These are phyloP conservation scores for Decapterus maruadsi DNA, from an alignment of 2,797 vertebrate genomes.

Conservation along the genomic window DNA sequence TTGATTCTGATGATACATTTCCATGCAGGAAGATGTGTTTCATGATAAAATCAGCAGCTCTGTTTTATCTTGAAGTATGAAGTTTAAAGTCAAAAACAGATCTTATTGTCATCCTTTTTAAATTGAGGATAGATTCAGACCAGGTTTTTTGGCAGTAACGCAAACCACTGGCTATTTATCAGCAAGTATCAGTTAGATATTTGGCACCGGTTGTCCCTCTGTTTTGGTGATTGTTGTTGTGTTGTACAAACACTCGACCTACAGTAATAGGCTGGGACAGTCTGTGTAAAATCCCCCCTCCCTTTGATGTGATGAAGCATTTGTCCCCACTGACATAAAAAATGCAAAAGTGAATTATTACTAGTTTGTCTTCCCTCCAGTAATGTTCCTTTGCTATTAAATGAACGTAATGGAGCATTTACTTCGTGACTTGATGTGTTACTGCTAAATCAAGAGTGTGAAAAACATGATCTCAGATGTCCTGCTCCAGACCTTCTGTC, in stretches of 20 bases:
- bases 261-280: slow-evolving; percentile 14
- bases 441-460: slow-evolving; percentile 59
- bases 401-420: slow-evolving; percentile 36
- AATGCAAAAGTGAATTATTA: slow-evolving; percentile 34
- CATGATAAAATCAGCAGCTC: slow-evolving; percentile 19
- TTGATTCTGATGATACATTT: slow-evolving; percentile 1
- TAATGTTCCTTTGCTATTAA: slow-evolving; percentile 30
- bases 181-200: slow-evolving; percentile 52
- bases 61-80: background rate
- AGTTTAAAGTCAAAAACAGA: slow-evolving; percentile 21
- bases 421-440: slow-evolving; percentile 55
- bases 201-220: slow-evolving; percentile 50
- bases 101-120: slow-evolving; percentile 46
- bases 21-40: slow-evolving; percentile 3
- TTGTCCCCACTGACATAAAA: slow-evolving; percentile 53
- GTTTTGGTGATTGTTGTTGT: slow-evolving; percentile 79
- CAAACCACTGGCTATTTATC: slow-evolving; percentile 58
- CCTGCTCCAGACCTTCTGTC: slow-evolving; percentile 52
- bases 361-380: slow-evolving; percentile 32
- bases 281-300: background rate
- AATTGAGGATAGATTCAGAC: slow-evolving; percentile 54
- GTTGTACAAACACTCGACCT: slow-evolving; percentile 57
- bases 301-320: slow-evolving; percentile 52
- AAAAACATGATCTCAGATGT: slow-evolving; percentile 72
- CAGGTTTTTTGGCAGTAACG: slow-evolving; percentile 57